These are phyloP conservation scores for Umimayanthus kanabou DNA, from an alignment of 92 coral and sea anemone genomes.

Conservation along the genomic window DNA sequence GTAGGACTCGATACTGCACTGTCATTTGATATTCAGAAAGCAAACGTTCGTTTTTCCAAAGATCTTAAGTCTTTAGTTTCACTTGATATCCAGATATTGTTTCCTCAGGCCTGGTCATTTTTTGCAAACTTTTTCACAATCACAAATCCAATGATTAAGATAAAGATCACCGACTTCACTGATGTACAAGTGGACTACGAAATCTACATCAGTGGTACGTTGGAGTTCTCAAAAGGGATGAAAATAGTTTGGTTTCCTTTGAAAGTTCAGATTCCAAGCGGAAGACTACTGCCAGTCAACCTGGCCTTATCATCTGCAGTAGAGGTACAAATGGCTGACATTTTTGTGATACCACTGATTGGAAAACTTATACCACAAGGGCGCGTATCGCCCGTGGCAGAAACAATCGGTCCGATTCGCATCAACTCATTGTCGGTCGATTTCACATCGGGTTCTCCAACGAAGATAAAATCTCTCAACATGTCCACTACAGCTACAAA, in stretches of 20 bases:
- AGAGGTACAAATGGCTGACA: constrained; percentile 52
- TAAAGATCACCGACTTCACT: constrained; percentile 41
- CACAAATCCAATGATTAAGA: constrained; percentile 35
- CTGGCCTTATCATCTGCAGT: constrained; percentile 41
- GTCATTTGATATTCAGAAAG: constrained; percentile 31
- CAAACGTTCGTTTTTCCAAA: constrained; percentile 45
- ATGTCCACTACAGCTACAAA: constrained; percentile 48
- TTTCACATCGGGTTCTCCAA: constrained; percentile 25
- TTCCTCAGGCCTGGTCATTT: constrained; percentile 55
- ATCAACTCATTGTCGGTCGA: constrained; percentile 43
- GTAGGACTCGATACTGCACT: constrained; percentile 40
- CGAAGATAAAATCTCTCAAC: constrained; percentile 26
- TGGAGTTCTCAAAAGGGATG: constrained; percentile 30
- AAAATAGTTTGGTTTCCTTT: constrained; percentile 45
- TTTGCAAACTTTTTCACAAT: constrained; percentile 46
- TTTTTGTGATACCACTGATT: constrained; percentile 52
- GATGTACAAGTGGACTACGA: constrained; percentile 50
- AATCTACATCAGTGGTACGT: constrained; percentile 37
- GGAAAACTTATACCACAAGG: constrained; percentile 50
- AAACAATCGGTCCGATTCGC: constrained; percentile 51
- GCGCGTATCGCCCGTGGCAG: constrained; percentile 50
- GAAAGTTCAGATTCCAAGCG: constrained; percentile 51
- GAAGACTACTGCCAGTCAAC: not conserved
- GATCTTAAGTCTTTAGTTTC: constrained; percentile 37
- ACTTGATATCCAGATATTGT: constrained; percentile 30